Evolutionary conservation across 2,113 vertebrate species (phyloP).

Genomic region (Crotalus helleri): DNA sequence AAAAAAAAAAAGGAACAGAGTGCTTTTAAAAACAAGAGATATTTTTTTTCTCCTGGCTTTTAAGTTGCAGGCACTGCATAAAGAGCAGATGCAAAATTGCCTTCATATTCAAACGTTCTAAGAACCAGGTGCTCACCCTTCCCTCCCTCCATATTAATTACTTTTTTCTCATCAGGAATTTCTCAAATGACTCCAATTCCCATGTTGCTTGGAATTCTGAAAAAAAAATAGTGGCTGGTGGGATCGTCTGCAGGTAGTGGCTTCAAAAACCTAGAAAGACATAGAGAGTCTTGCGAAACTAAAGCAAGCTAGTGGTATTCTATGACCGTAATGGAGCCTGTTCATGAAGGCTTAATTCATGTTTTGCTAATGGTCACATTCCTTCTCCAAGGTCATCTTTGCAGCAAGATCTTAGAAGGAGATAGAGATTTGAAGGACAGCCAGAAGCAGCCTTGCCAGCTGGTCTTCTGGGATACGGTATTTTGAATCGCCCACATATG

Average conservation of each 20-base stretch:
- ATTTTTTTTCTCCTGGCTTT: neutral
- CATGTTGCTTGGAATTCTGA: neutral
- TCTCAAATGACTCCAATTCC: neutral
- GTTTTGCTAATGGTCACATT: neutral
- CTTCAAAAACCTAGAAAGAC: too few relatives aligned
- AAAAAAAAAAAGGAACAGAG: neutral
- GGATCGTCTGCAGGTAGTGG: neutral
- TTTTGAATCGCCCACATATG: neutral
- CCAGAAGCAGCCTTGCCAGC: neutral
- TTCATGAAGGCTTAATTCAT: neutral
- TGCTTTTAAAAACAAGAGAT: rapidly evolving
- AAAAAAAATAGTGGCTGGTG: neutral
- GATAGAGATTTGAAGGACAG: neutral
- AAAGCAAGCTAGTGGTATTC: neutral
- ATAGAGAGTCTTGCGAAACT: neutral
- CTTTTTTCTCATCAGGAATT: neutral
- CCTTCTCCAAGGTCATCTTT: neutral
- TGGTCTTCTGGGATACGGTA: neutral
- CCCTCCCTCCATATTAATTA: neutral
- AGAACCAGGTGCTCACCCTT: neutral
- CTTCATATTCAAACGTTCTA: neutral
- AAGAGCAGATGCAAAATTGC: neutral
- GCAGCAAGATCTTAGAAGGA: neutral
- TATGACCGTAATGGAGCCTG: neutral
- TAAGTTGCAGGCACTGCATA: neutral